Evolutionary conservation across 2,113 vertebrate species (phyloP).

Genomic region (Tetraodon nigroviridis): DNA sequence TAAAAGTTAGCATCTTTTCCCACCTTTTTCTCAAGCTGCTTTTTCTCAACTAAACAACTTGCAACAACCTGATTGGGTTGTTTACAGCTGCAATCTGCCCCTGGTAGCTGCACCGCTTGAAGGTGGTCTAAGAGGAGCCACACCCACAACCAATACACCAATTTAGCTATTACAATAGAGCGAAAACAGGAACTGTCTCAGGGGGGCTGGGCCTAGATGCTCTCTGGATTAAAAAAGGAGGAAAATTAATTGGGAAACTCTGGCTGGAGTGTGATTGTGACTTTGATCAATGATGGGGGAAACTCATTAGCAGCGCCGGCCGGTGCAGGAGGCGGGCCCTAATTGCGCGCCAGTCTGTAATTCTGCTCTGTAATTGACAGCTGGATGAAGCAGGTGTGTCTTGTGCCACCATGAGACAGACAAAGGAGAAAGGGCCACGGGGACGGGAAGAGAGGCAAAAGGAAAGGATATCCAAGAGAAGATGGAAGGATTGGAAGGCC

Average conservation of each 20-base stretch:
- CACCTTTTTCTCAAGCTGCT: background rate
- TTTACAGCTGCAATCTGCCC: too few species aligned
- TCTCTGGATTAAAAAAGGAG: conserved; percentile 18
- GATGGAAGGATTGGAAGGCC: too few species aligned
- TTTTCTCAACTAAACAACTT: background rate
- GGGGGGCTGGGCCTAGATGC: conserved; percentile 22
- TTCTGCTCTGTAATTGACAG: conserved; percentile 70
- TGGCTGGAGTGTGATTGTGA: conserved; percentile 64
- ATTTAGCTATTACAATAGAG: background rate
- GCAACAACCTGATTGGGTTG: too few species aligned
- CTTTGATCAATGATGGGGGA: conserved; percentile 78
- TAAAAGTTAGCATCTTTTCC: too few species aligned
- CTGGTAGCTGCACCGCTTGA: too few species aligned
- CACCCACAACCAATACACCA: too few species aligned
- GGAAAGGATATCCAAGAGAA: background rate
- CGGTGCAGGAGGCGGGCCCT: conserved; percentile 60
- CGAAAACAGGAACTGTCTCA: conserved; percentile 29
- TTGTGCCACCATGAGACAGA: conserved; percentile 44
- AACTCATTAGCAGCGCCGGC: conserved; percentile 71
- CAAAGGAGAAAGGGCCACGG: conserved; percentile 48
- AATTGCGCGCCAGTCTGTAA: conserved; percentile 71
- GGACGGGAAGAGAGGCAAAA: conserved; percentile 1
- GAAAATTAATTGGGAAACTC: conserved; percentile 67
- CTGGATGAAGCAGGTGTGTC: conserved; percentile 74
- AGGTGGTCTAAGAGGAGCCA: too few species aligned